phyloP scores from a whole-genome alignment of 23 tunicate species.

The Styela plicata region DNA sequence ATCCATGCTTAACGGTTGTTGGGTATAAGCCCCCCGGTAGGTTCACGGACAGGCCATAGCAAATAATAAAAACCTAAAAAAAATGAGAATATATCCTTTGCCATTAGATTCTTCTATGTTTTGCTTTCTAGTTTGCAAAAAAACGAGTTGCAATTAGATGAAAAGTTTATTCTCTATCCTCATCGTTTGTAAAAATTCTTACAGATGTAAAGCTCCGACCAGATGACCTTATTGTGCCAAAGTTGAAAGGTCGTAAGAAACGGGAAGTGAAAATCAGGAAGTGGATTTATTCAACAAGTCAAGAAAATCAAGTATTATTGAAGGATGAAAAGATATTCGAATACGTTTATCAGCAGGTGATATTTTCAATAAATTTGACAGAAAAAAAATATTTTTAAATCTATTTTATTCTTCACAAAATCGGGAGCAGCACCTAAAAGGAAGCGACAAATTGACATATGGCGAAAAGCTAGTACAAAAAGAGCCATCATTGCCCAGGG shows the following conservation, averaged over 20 bases:
- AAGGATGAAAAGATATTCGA: background rate
- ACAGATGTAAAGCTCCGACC: slow-evolving; percentile 46
- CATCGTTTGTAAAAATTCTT: background rate
- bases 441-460: too few species aligned
- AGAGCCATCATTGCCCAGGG: too few species aligned
- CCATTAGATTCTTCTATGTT: background rate
- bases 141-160: too few species aligned
- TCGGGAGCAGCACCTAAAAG: too few species aligned
- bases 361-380: too few species aligned
- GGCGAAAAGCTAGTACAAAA: too few species aligned
- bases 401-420: too few species aligned
- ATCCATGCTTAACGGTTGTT: too few species aligned
- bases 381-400: too few species aligned
- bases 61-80: too few species aligned
- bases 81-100: background rate
- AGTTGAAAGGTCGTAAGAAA: slow-evolving; percentile 47
- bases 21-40: too few species aligned
- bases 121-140: background rate
- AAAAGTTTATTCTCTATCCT: background rate
- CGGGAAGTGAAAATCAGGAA: slow-evolving; percentile 55
- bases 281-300: slow-evolving; percentile 49
- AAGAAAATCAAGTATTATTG: slow-evolving; percentile 39
- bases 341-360: slow-evolving; percentile 51
- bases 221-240: slow-evolving; percentile 43
- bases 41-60: too few species aligned